Conservation (phyloP, 2,888 invertebrate genomes). For the Drosophila picticornis region DNA sequence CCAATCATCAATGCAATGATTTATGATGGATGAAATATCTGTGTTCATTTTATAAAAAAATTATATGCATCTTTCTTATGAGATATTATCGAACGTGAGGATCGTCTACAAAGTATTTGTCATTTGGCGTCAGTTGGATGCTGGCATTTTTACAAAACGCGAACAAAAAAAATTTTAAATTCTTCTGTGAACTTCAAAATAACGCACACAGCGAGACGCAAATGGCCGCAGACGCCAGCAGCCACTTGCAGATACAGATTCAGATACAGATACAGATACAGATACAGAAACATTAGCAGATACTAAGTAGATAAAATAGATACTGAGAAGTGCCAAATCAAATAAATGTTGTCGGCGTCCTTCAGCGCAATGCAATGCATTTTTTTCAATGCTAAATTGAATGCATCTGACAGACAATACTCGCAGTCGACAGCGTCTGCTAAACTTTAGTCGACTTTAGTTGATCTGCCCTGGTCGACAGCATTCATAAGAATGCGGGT, state of each 20-base stretch:
- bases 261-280: conserved; percentile 32
- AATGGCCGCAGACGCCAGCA: conserved; percentile 61
- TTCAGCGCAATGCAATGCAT: conserved; percentile 72
- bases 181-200: conserved; percentile 68
- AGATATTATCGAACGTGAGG: conserved; percentile 14
- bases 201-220: conserved; percentile 17
- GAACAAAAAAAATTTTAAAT: conserved; percentile 46
- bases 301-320: conserved; percentile 34
- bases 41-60: background rate
- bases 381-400: conserved; percentile 74
- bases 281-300: conserved; percentile 25
- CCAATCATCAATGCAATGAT: background rate
- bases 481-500: conserved; percentile 53
- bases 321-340: conserved; percentile 61
- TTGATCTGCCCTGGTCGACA: conserved; percentile 37
- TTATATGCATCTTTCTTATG: background rate
- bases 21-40: background rate
- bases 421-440: conserved; percentile 1
- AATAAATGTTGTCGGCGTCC: conserved; percentile 73
- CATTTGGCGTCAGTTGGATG: conserved; percentile 48
- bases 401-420: conserved; percentile 44
- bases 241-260: conserved; percentile 28
- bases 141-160: conserved; percentile 48
- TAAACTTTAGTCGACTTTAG: conserved; percentile 11
- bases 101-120: conserved; percentile 31